Evolutionary conservation across 1,140 invertebrate species (phyloP), one percentile per base, ranked within the genome.

Genomic region (Cepaea nemoralis): DNA sequence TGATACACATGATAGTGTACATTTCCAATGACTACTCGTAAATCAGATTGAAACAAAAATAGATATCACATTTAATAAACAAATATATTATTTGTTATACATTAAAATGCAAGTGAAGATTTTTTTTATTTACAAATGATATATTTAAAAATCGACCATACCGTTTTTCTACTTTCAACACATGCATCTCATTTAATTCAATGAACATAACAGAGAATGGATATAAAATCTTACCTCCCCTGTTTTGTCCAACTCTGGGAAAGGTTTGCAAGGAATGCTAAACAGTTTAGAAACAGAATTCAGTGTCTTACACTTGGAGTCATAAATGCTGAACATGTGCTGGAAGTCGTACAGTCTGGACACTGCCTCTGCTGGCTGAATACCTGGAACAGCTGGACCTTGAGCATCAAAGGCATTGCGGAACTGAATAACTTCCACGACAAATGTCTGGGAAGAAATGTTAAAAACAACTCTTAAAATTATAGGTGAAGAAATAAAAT

Each of bases 401-500:
- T 91, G 90, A 10, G 88, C 88, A 85, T 92, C 91, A 88, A 92
- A 92, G 0, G 88, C 88, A 89, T 92, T 92, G 37, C 91, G 84
- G 83, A 92, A 92, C 85, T 91, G 89, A 66, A 92, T 91, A n/a
- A 92, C 91, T 81, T 92, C 91, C 35, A 92, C 91, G 22, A 91
- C 90, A 85, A 92, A 92, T 67, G 89, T 89, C 90, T 91, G 86
- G 76, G 87, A 85, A 80, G 37, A n/a, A 45, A 45, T 45, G 8
- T 45, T 45, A 39, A 14, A 74, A 74, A 31, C 0, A 31, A 63
- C 19, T 55, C 8, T 55, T 10, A 22, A 19, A 55, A 55, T 14
- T 3, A 55, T 55, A 45, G 8, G 8, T 45, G 19, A 8, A 10
- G 42, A 45, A 45, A 45, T 8, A 45, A 45, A 45, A 45, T 10